Evolutionary conservation across 2,888 invertebrate genomes (phyloP).

Genomic region (Xylocampa areola): DNA sequence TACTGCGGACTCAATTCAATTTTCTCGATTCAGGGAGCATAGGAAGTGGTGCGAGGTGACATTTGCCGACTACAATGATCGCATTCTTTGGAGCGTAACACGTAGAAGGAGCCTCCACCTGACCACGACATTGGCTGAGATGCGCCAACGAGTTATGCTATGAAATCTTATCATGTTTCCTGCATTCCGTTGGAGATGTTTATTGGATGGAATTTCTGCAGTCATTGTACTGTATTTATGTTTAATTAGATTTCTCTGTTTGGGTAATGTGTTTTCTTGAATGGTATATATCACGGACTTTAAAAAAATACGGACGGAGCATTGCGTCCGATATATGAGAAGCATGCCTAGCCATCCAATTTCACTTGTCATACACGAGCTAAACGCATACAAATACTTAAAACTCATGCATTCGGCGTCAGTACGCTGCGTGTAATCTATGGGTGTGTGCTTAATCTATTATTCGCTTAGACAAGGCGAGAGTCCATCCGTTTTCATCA

Average conservation of each 20-base stretch:
- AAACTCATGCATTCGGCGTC: no score
- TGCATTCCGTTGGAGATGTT: constrained; percentile 19
- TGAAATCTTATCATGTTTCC: constrained; percentile 52
- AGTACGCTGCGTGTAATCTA: no score
- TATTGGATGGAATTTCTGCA: constrained; percentile 22
- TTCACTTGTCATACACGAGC: no score
- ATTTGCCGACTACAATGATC: constrained; percentile 67
- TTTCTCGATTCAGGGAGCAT: constrained; percentile 69
- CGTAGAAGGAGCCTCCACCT: constrained; percentile 61
- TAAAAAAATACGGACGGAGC: no score
- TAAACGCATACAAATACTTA: no score
- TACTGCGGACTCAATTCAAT: constrained; percentile 73
- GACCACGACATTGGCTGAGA: constrained; percentile 58
- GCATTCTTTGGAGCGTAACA: constrained; percentile 62
- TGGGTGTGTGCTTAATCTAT: no score
- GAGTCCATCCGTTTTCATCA: no score
- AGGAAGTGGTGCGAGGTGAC: constrained; percentile 58
- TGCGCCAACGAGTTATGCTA: constrained; percentile 36
- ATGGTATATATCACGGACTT: no score
- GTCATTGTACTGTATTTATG: not conserved
- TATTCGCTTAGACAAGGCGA: no score
- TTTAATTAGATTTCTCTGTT: constrained; percentile 7
- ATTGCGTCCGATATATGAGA: no score
- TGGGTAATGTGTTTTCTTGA: no score
- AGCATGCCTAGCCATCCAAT: no score